phyloP scores from a whole-genome alignment of 30 jellyfish, hydroid and myxozoan genomes.

The Chrysaora quinquecirrha region DNA sequence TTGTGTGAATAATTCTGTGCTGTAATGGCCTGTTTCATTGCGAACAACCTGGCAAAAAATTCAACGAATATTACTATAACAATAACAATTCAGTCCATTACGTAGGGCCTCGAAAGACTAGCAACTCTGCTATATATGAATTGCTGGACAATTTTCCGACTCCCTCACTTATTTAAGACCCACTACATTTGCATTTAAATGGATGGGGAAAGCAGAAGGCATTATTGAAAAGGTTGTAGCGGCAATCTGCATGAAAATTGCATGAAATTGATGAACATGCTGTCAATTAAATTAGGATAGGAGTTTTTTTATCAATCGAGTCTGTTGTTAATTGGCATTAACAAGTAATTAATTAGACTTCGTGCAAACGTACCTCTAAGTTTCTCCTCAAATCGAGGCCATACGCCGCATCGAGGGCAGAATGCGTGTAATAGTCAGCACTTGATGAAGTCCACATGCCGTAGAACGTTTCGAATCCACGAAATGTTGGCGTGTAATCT shows the following conservation, averaged over 20 bases:
- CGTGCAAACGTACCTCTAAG: constrained; percentile 82
- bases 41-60: constrained; percentile 70
- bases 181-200: too few relatives aligned
- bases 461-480: constrained; percentile 94
- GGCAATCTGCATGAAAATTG: too few relatives aligned
- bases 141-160: too few relatives aligned
- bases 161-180: too few relatives aligned
- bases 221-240: too few relatives aligned
- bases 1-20: constrained; percentile 89
- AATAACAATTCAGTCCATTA: background rate
- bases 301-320: too few relatives aligned
- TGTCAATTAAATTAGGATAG: too few relatives aligned
- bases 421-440: constrained; percentile 89
- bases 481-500: constrained; percentile 91
- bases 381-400: constrained; percentile 95
- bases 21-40: constrained; percentile 88
- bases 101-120: background rate
- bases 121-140: background rate
- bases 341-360: too few relatives aligned
- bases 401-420: constrained; percentile 87
- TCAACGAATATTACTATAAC: background rate
- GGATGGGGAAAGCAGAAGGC: too few relatives aligned
- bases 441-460: constrained; percentile 93
- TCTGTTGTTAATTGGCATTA: too few relatives aligned
- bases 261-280: too few relatives aligned